A percentile compares a stretch with the other conserved stretches of the same genome.
Evolutionary conservation across 2,888 invertebrate genomes (phyloP).

Genomic region (Synanthedon vespiformis): DNA sequence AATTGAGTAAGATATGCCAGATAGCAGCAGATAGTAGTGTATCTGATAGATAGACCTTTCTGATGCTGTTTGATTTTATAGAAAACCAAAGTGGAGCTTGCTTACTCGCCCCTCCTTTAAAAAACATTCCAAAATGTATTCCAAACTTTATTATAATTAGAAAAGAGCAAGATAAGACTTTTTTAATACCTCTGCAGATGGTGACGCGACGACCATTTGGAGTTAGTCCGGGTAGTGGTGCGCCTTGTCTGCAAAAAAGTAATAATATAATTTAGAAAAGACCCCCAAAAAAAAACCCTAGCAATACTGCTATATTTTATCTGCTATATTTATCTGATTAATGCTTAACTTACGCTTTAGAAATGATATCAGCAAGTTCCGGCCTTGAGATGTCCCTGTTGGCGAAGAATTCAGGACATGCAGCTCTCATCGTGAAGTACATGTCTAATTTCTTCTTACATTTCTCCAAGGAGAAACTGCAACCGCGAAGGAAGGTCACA

Average conservation of each 20-base stretch:
- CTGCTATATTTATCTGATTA: no score
- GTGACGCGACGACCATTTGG: slow-evolving; percentile 81
- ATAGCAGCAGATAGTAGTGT: no score
- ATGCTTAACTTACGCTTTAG: slow-evolving; percentile 64
- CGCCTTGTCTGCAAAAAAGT: slow-evolving; percentile 69
- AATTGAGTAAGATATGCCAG: no score
- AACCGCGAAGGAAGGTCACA: slow-evolving; percentile 79
- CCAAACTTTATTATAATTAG: no score
- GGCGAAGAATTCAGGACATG: slow-evolving; percentile 77
- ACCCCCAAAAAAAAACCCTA: background rate
- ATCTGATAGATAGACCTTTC: no score
- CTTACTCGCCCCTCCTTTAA: no score
- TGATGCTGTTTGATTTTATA: no score
- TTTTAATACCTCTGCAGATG: slow-evolving; percentile 69
- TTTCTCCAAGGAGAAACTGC: slow-evolving; percentile 82
- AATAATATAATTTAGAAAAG: slow-evolving; percentile 12
- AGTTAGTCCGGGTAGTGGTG: slow-evolving; percentile 83
- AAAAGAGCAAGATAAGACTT: no score
- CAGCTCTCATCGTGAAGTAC: slow-evolving; percentile 80
- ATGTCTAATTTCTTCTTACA: slow-evolving; percentile 80
- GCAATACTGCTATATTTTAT: no score
- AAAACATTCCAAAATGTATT: no score
- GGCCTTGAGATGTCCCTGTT: slow-evolving; percentile 74
- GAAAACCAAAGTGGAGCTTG: no score
- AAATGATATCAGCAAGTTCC: slow-evolving; percentile 69